These are phyloP conservation scores for Phoenoteleia sp. DNA, from an alignment of 2,888 invertebrate species.

Conservation along the genomic window DNA sequence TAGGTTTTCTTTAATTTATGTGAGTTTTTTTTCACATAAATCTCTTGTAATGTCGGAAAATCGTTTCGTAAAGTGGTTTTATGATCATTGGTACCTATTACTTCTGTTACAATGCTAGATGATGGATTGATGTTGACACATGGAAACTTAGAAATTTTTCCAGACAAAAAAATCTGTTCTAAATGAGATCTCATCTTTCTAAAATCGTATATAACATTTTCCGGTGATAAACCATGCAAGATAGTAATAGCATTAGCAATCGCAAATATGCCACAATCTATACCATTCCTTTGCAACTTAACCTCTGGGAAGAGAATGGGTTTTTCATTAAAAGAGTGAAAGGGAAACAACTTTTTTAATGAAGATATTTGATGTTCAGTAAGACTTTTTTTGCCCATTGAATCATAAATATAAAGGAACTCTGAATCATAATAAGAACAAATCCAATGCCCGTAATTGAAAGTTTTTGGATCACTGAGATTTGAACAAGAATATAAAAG, in stretches of 20 bases:
- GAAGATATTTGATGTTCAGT: constrained; percentile 9
- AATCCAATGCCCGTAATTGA: constrained; percentile 38
- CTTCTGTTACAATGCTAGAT: too few species aligned
- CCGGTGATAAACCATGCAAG: constrained; percentile 27
- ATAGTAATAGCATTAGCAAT: constrained; percentile 49
- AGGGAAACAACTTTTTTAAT: constrained; percentile 40
- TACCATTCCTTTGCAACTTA: constrained; percentile 31
- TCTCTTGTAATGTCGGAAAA: not conserved
- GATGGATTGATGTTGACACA: not conserved
- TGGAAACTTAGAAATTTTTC: constrained; percentile 1
- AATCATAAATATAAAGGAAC: constrained; percentile 59
- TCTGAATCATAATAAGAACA: too few species aligned
- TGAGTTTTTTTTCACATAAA: not conserved
- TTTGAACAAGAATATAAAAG: constrained; percentile 31
- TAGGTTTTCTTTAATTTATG: too few species aligned
- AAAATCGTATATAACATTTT: constrained; percentile 31
- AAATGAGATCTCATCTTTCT: constrained; percentile 67
- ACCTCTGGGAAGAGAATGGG: constrained; percentile 22
- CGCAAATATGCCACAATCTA: constrained; percentile 50
- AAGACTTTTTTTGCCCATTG: constrained; percentile 15
- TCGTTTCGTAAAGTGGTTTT: not conserved
- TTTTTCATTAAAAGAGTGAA: too few species aligned
- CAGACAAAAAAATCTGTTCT: not conserved
- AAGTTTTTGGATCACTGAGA: not conserved
- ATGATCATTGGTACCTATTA: too few species aligned